A percentile compares a stretch with the other conserved stretches of the same genome.
Conservation (phyloP, 2,888 invertebrate genomes). For the Polyploca ridens region DNA sequence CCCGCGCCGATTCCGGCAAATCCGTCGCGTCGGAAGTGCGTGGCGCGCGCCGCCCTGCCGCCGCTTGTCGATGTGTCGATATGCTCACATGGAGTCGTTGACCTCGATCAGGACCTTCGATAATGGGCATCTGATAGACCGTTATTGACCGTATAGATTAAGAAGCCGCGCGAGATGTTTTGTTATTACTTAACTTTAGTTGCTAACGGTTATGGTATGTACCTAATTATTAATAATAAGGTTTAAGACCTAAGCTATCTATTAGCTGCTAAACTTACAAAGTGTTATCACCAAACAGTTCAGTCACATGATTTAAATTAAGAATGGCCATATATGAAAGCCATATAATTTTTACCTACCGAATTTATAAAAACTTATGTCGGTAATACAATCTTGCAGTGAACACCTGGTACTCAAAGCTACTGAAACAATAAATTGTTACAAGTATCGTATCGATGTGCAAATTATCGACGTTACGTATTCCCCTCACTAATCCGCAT, state of each 20-base stretch:
- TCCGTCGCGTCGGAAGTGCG: slow-evolving; percentile 84
- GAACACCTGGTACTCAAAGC: not conserved
- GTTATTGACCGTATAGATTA: slow-evolving; percentile 64
- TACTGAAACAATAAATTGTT: not conserved
- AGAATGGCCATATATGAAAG: no score
- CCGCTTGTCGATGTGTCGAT: slow-evolving; percentile 73
- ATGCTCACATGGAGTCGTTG: slow-evolving; percentile 74
- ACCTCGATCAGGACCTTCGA: slow-evolving; percentile 77
- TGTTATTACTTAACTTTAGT: slow-evolving; percentile 13
- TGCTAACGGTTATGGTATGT: not conserved
- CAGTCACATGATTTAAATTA: no score
- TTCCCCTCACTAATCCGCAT: slow-evolving; percentile 80
- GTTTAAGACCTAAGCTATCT: not conserved
- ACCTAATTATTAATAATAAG: not conserved
- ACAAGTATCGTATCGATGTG: slow-evolving; percentile 41
- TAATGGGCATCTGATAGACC: slow-evolving; percentile 64
- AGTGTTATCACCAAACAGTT: not conserved
- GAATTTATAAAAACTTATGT: not conserved
- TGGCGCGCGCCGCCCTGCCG: slow-evolving; percentile 71
- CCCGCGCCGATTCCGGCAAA: slow-evolving; percentile 84
- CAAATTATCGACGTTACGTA: slow-evolving; percentile 75
- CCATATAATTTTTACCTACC: no score
- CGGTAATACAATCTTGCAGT: slow-evolving; percentile 32
- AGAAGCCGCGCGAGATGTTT: slow-evolving; percentile 49
- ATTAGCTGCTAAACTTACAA: not conserved